Evolutionary conservation across 2,113 vertebrate species (phyloP).

Genomic region (Hyla sarda): DNA sequence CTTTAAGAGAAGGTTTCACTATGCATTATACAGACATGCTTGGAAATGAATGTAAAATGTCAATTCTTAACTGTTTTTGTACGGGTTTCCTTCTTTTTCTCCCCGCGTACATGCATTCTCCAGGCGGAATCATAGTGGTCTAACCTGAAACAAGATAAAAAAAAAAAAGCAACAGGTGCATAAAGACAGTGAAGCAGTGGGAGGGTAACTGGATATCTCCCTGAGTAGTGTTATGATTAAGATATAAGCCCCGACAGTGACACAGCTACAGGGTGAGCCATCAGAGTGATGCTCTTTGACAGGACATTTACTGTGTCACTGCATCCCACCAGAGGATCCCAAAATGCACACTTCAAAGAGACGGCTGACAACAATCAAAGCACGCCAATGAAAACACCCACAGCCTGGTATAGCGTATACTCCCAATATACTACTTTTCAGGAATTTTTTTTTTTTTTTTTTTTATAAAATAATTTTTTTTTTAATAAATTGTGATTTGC

Average conservation of each 20-base stretch:
- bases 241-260: not conserved
- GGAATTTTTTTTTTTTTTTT: too few relatives aligned
- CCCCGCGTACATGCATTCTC: conserved; percentile 93
- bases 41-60: conserved; percentile 34
- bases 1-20: too few relatives aligned
- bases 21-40: not conserved
- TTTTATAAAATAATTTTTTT: too few relatives aligned
- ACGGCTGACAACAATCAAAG: not conserved
- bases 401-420: not conserved
- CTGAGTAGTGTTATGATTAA: not conserved
- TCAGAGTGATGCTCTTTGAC: not conserved
- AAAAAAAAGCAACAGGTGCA: conserved; percentile 64
- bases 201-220: conserved; percentile 8
- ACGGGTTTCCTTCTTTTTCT: conserved; percentile 92
- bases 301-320: not conserved
- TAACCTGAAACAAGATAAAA: conserved; percentile 76
- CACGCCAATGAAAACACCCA: not conserved
- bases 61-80: conserved; percentile 91
- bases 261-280: not conserved
- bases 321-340: not conserved
- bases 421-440: not conserved
- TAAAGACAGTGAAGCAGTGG: conserved; percentile 13
- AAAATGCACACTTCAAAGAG: conserved; percentile 5
- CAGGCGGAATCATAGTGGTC: conserved; percentile 88
- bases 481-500: too few relatives aligned